Percentiles rank a stretch among this genome's conserved stretches.
Conservation (phyloP, 2,888 invertebrate species). For the Candidula unifasciata region DNA sequence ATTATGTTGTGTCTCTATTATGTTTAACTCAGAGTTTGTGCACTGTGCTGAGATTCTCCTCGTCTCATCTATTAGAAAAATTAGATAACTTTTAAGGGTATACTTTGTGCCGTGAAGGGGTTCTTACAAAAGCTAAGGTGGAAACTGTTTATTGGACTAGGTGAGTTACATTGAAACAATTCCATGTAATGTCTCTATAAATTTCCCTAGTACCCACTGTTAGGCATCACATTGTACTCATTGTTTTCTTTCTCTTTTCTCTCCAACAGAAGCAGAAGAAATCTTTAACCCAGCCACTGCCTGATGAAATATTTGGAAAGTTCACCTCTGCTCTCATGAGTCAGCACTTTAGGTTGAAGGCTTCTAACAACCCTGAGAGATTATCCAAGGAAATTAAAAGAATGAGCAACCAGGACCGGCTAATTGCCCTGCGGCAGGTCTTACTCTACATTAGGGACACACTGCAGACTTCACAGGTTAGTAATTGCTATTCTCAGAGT, state of each 20-base stretch:
- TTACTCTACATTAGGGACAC: slow-evolving; percentile 29
- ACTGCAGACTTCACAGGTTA: slow-evolving; percentile 17
- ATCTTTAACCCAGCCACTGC: background rate
- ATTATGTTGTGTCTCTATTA: background rate
- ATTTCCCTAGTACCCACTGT: background rate
- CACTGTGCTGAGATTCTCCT: too few relatives aligned
- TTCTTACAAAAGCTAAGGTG: too few relatives aligned
- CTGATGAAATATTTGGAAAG: background rate
- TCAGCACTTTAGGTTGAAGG: slow-evolving; percentile 15
- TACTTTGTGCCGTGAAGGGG: too few relatives aligned
- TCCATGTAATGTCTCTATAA: background rate
- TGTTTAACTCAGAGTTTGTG: too few relatives aligned
- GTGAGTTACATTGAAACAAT: too few relatives aligned
- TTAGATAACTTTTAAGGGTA: too few relatives aligned
- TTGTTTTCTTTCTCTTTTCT: background rate
- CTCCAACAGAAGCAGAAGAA: background rate
- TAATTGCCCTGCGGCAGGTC: slow-evolving; percentile 23
- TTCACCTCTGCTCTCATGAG: slow-evolving; percentile 18
- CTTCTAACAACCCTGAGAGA: background rate
- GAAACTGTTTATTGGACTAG: too few relatives aligned
- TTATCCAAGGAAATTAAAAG: background rate
- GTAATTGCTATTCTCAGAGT: background rate
- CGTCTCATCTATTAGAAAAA: too few relatives aligned
- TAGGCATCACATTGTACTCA: too few relatives aligned
- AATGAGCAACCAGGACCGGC: slow-evolving; percentile 16